Percentiles rank a stretch among this genome's conserved stretches.
These are phyloP conservation scores for Daubentonia madagascariensis DNA, from an alignment of 2,113 vertebrate genomes.

Conservation along the genomic window DNA sequence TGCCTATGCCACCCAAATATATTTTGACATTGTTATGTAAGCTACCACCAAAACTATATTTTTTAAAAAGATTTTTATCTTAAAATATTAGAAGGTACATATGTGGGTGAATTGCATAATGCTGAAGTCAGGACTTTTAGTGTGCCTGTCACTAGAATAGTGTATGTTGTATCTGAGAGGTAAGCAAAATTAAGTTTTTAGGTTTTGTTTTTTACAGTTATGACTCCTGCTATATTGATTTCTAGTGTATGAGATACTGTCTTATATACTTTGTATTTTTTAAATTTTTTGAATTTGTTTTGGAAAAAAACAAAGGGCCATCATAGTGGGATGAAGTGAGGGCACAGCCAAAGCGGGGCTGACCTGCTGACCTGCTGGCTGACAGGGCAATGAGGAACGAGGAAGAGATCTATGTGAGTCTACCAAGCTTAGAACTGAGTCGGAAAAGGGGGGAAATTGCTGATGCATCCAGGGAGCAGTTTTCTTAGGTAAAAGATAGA, in stretches of 20 bases:
- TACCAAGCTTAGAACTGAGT: background rate
- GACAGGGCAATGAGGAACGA: background rate
- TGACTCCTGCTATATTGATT: constrained; percentile 79
- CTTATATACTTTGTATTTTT: constrained; percentile 80
- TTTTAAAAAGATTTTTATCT: too few species aligned
- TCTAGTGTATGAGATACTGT: constrained; percentile 80
- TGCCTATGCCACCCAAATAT: background rate
- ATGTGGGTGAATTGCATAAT: too few species aligned
- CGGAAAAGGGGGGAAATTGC: background rate
- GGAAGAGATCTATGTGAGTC: background rate
- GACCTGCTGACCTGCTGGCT: background rate
- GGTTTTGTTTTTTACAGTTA: constrained; percentile 75
- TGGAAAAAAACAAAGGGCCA: background rate
- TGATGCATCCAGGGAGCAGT: background rate
- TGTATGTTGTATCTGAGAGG: too few species aligned
- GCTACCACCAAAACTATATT: background rate
- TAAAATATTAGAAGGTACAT: too few species aligned
- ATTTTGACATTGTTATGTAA: background rate
- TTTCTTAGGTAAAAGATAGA: background rate
- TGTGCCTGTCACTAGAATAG: too few species aligned
- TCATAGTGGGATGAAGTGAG: background rate
- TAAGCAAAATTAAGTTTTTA: constrained; percentile 59
- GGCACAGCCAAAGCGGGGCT: background rate
- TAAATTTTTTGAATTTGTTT: constrained; percentile 42
- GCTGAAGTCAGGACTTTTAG: too few species aligned